Conservation (phyloP, 2,888 invertebrate genomes). For the Phyllotreta cruciferae region DNA sequence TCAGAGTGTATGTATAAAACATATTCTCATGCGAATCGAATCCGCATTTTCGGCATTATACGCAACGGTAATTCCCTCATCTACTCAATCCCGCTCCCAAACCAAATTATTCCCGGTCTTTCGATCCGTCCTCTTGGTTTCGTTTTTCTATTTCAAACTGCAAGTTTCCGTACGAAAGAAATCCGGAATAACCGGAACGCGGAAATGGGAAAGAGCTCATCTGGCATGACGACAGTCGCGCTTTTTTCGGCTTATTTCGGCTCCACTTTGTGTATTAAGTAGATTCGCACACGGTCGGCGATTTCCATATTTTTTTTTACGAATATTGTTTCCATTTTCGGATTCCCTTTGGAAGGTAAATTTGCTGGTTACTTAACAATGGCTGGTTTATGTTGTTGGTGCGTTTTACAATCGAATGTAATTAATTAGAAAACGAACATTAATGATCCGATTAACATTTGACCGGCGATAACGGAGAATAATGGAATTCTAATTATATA, state of each 20-base stretch:
- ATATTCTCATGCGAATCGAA: too few relatives aligned
- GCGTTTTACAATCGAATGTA: background rate
- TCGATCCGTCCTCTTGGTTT: constrained; percentile 1
- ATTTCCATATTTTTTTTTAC: too few relatives aligned
- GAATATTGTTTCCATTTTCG: too few relatives aligned
- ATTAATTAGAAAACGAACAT: background rate
- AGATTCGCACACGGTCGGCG: background rate
- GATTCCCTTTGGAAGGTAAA: too few relatives aligned
- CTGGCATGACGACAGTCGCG: background rate
- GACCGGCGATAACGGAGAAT: constrained; percentile 3
- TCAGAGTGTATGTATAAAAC: too few relatives aligned
- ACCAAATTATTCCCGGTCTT: background rate
- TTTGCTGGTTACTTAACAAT: too few relatives aligned
- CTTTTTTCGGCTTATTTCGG: background rate
- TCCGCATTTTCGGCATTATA: too few relatives aligned
- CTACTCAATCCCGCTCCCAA: background rate
- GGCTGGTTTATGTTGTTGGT: too few relatives aligned
- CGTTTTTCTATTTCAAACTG: constrained; percentile 2
- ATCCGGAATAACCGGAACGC: background rate
- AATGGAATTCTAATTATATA: constrained; percentile 4
- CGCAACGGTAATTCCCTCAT: too few relatives aligned
- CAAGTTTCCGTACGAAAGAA: background rate
- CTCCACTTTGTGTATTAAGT: background rate
- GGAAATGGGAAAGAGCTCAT: background rate
- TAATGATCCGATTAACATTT: constrained; percentile 7